These are phyloP conservation scores for Danio albolineatus DNA, from an alignment of 2,797 vertebrate species.

Conservation along the genomic window DNA sequence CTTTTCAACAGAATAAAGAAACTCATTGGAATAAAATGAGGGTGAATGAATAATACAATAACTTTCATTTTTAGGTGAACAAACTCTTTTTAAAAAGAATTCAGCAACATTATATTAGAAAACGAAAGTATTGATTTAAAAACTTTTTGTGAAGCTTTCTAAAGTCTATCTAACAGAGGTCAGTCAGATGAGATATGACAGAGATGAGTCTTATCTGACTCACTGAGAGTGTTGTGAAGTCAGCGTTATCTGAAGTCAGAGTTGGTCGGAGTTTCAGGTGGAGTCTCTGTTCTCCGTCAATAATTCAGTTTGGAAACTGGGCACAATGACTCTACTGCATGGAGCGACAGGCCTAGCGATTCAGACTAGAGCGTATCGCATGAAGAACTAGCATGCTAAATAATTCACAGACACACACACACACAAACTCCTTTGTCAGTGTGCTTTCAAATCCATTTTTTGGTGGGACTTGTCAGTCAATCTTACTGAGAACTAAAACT, in stretches of 20 bases:
- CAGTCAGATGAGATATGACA: constrained; percentile 13
- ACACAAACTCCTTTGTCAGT: constrained; percentile 6
- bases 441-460: constrained; percentile 6
- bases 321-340: constrained; percentile 63
- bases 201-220: constrained; percentile 33
- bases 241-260: constrained; percentile 6
- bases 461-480: constrained; percentile 5
- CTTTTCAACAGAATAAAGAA: no score
- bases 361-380: constrained; percentile 65
- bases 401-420: constrained; percentile 69
- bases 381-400: constrained; percentile 69
- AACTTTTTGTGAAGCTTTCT: constrained; percentile 7
- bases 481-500: background rate
- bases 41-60: no score
- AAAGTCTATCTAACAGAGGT: constrained; percentile 18
- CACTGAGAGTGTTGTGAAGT: background rate
- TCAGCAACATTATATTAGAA: background rate
- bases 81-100: background rate
- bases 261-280: constrained; percentile 36
- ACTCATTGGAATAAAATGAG: no score
- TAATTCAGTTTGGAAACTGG: constrained; percentile 83
- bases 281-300: constrained; percentile 65
- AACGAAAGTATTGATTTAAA: background rate
- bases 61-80: no score
- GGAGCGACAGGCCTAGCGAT: constrained; percentile 51